Evolutionary conservation across 2,113 vertebrate species (phyloP).

Genomic region (Paraplagusia blochii): DNA sequence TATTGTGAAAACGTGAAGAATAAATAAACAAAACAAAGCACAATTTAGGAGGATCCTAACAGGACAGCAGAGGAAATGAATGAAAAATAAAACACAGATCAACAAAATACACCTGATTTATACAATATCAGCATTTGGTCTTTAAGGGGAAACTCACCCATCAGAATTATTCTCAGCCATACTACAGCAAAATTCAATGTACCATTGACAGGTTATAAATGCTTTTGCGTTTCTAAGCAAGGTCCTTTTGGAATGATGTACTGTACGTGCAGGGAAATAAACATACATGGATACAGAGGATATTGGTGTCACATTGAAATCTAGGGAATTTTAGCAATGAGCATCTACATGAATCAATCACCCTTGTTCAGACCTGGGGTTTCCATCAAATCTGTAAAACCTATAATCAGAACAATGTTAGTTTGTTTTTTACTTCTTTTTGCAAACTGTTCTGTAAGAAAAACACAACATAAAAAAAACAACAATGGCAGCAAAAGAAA

Average conservation of each 20-base stretch:
- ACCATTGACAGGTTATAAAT: not conserved
- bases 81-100: not conserved
- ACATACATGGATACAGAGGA: not conserved
- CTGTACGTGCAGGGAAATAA: not conserved
- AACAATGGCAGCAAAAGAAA: constrained; percentile 46
- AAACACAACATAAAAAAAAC: constrained; percentile 29
- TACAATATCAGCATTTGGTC: constrained; percentile 61
- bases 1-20: constrained; percentile 4
- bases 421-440: no score
- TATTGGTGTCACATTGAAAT: not conserved
- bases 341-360: constrained; percentile 16
- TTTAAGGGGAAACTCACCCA: constrained; percentile 17
- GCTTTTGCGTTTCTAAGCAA: not conserved
- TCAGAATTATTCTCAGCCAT: not conserved
- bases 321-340: constrained; percentile 24
- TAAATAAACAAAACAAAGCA: constrained; percentile 35
- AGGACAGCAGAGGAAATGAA: not conserved
- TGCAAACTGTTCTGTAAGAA: no score
- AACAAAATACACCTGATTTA: constrained; percentile 19
- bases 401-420: no score
- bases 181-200: not conserved
- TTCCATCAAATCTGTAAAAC: no score
- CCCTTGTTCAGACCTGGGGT: no score
- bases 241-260: not conserved
- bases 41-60: constrained; percentile 5